A percentile compares a stretch with the other conserved stretches of the same genome.
Conservation (phyloP, 2,888 invertebrate genomes). For the Spatulosminthurus flaviceps region DNA sequence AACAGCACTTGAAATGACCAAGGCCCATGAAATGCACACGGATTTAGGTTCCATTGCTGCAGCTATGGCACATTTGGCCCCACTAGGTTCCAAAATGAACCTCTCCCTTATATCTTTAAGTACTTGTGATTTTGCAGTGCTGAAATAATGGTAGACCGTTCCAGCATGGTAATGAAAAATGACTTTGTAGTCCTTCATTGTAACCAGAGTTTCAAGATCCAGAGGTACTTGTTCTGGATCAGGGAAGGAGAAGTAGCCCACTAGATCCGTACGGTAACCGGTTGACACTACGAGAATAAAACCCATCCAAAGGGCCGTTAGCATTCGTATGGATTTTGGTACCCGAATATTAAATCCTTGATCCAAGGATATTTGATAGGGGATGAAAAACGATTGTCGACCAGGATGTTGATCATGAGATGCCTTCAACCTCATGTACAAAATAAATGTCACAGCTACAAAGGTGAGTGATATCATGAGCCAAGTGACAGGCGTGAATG, state of each 20-base stretch:
- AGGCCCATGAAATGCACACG: conserved; percentile 21
- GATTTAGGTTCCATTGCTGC: not conserved
- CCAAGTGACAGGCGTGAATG: conserved; percentile 8
- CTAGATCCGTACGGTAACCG: conserved; percentile 29
- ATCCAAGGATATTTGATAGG: conserved; percentile 16
- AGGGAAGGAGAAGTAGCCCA: not conserved
- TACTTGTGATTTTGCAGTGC: not conserved
- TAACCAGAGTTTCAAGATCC: not conserved
- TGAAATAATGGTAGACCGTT: conserved; percentile 22
- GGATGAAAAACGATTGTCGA: conserved; percentile 13
- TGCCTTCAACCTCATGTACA: not conserved
- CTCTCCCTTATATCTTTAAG: not conserved
- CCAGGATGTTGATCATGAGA: not conserved
- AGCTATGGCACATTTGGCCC: conserved; percentile 14
- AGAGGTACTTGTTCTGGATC: conserved; percentile 13
- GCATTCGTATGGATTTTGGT: not conserved
- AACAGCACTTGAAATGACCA: not conserved
- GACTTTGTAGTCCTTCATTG: not conserved
- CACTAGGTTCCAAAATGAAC: not conserved
- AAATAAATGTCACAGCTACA: not conserved
- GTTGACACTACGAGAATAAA: conserved; percentile 31
- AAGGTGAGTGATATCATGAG: not conserved
- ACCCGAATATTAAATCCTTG: conserved; percentile 19
- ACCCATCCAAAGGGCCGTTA: conserved; percentile 30
- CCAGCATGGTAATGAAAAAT: conserved; percentile 33